Conservation (phyloP, 2,797 vertebrate species). For the Melanotaenia parkinsoni region DNA sequence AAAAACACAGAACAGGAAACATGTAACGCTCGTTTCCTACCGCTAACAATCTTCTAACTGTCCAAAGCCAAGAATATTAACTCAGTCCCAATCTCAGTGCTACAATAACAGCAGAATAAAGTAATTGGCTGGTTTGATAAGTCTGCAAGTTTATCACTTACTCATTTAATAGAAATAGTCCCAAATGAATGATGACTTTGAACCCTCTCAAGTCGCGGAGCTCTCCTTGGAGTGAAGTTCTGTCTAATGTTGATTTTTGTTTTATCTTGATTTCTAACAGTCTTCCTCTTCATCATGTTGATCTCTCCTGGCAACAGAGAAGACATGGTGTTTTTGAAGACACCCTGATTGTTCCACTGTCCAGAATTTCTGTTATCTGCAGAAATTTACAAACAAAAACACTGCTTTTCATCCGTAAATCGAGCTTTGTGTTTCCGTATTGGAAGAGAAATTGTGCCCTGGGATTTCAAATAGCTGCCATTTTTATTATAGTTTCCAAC, state of each 20-base stretch:
- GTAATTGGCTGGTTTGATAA: background rate
- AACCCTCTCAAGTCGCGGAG: background rate
- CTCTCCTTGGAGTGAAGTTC: background rate
- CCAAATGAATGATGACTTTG: background rate
- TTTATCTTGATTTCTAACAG: background rate
- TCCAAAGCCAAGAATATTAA: background rate
- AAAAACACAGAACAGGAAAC: background rate
- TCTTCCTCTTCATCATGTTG: background rate
- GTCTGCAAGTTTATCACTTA: background rate
- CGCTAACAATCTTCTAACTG: background rate
- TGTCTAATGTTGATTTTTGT: background rate
- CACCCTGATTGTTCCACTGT: background rate
- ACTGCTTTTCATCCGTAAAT: background rate
- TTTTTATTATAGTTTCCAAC: no score
- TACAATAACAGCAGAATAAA: background rate
- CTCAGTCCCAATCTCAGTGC: background rate
- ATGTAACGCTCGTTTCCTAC: background rate
- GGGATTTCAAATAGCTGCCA: background rate
- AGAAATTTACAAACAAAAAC: background rate
- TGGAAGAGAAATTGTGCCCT: background rate
- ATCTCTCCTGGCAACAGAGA: background rate
- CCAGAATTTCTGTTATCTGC: background rate
- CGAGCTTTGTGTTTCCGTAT: background rate
- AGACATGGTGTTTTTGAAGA: background rate
- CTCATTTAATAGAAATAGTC: background rate